Evolutionary conservation across 2,797 vertebrate species (phyloP), one percentile per base, ranked within the genome.

Genomic region (Melanotaenia boesemani): DNA sequence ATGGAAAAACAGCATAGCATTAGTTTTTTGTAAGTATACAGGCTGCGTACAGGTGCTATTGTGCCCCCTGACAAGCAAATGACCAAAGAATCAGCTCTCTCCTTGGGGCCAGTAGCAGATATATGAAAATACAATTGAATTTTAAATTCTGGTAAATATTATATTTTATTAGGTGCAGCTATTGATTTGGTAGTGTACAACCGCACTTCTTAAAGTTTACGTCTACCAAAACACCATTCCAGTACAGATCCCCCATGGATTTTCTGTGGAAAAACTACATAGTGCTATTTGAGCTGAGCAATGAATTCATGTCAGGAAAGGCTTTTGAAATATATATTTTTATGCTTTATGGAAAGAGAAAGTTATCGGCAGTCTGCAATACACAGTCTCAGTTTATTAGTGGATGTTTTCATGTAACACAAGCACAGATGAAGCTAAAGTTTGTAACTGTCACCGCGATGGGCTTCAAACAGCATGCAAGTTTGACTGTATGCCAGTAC

Each of bases 401-500:
- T 6, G 15, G 11, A 36, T 59, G 16, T 24, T 48, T 64, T 65
- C 5, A 4, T 2, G n/a, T 26, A 28, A 72, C 2, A 57, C 24
- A 4, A 54, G 30, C 13, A 63, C 16, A 57, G 44, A n/a, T 57
- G 36, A 66, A 46, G 28, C 8, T 28, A 52, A 58, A 36, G 66
- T 22, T 30, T 16, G 37, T 2, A 32, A 57, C 32, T 32, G 50
- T 65, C 8, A 55, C 36, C 36, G 41, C 30, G 13, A 69, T 4
- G 41, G 54, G 10, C 28, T 41, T 52, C 20, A 68, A 70, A 69
- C 61, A 68, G 36, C 26, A 52, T 39, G 36, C 46, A n/a, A 54
- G 28, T 50, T 67, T 54, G 48, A 67, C 52, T 61, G 63, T 74
- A 60, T 34, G 60, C 46, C 65, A 79, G 65, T 58, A 65, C 62